A percentile compares a stretch with the other conserved stretches of the same genome.
phyloP scores from a whole-genome alignment of 1,140 invertebrate species.

The Drosophila pruinosa region DNA sequence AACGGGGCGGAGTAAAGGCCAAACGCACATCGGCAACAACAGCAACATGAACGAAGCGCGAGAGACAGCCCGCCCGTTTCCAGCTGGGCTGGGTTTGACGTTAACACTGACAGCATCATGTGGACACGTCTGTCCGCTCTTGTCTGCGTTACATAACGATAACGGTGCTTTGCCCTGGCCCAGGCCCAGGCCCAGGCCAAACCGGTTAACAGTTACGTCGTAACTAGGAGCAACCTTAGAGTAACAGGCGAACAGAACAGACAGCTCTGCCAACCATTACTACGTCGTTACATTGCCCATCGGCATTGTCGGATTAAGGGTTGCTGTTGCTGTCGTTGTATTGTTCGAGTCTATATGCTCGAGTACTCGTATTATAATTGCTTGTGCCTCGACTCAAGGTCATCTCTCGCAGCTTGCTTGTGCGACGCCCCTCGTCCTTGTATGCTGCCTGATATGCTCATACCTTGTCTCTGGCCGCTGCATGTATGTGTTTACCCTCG shows the following conservation, averaged over 20 bases:
- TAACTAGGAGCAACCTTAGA: constrained; percentile 82
- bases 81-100: constrained; percentile 61
- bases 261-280: constrained; percentile 42
- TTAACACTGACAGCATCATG: constrained; percentile 40
- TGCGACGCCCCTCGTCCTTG: constrained; percentile 23
- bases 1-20: constrained; percentile 67
- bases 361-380: not conserved
- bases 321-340: constrained; percentile 22
- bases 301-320: constrained; percentile 37
- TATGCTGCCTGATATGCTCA: not conserved
- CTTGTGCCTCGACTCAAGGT: constrained; percentile 52
- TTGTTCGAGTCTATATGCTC: no score
- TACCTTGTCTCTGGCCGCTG: not conserved
- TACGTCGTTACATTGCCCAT: constrained; percentile 67
- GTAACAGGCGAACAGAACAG: constrained; percentile 61
- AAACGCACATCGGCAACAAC: not conserved
- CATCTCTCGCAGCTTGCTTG: constrained; percentile 15
- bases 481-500: constrained; percentile 8
- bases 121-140: constrained; percentile 3
- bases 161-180: constrained; percentile 25
- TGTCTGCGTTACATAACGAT: constrained; percentile 57
- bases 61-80: constrained; percentile 26
- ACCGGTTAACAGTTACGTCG: constrained; percentile 82
- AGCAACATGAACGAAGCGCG: not conserved
- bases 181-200: constrained; percentile 30